Conservation (phyloP, 2,113 vertebrate genomes). For the Hippocampus mohnikei region DNA sequence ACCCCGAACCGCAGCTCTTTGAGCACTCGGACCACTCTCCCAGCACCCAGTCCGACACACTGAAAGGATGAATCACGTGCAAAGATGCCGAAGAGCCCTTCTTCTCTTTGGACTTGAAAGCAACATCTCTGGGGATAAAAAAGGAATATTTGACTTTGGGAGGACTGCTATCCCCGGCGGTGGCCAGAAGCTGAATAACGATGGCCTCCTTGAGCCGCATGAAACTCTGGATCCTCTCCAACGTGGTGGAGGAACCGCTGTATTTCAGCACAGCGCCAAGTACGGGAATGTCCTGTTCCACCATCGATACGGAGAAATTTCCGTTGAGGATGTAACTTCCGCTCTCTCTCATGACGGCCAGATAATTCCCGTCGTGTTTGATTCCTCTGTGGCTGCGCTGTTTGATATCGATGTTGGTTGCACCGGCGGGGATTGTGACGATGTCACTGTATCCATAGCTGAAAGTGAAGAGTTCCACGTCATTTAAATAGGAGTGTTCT, state of each 20-base stretch:
- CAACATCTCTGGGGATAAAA: slow-evolving; percentile 82
- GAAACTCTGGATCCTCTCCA: slow-evolving; percentile 94
- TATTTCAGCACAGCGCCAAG: slow-evolving; percentile 88
- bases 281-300: slow-evolving; percentile 88
- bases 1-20: slow-evolving; percentile 85
- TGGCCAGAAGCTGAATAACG: slow-evolving; percentile 84
- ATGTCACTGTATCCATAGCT: slow-evolving; percentile 94
- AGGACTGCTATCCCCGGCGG: slow-evolving; percentile 75
- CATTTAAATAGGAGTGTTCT: no score
- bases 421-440: slow-evolving; percentile 87
- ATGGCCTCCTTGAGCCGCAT: slow-evolving; percentile 80
- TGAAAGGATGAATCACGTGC: slow-evolving; percentile 78
- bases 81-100: slow-evolving; percentile 68
- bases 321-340: slow-evolving; percentile 90
- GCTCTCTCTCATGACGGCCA: slow-evolving; percentile 80
- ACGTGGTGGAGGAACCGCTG: slow-evolving; percentile 87
- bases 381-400: slow-evolving; percentile 87
- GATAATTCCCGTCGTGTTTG: slow-evolving; percentile 87
- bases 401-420: slow-evolving; percentile 94
- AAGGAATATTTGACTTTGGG: slow-evolving; percentile 89
- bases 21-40: slow-evolving; percentile 93
- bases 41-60: slow-evolving; percentile 80
- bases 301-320: slow-evolving; percentile 85
- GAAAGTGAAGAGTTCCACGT: slow-evolving; percentile 19
- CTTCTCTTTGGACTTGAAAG: slow-evolving; percentile 75